Conservation (phyloP, 30 jellyfish, hydroid and myxozoan genomes). For the Cassiopea xamachana region DNA sequence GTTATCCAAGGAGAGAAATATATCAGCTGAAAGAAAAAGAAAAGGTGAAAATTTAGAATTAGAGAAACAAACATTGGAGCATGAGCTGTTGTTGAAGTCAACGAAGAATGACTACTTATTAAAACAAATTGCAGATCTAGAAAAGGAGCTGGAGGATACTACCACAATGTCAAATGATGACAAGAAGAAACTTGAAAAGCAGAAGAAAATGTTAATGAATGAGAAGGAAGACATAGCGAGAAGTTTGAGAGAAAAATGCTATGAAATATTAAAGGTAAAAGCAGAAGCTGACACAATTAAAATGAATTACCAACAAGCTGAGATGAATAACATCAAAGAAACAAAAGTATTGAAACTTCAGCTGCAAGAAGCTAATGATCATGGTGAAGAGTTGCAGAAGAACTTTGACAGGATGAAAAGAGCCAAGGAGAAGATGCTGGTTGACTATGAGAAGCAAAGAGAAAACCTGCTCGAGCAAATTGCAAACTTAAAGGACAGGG, state of each 20-base stretch:
- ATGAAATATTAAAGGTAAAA: conserved; percentile 3
- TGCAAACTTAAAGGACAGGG: neutral
- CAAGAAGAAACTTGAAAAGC: conserved; percentile 4
- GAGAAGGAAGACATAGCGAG: conserved; percentile 17
- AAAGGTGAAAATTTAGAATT: conserved; percentile 1
- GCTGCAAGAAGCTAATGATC: conserved; percentile 23
- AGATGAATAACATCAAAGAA: conserved; percentile 5
- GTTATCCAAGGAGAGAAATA: neutral
- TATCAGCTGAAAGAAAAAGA: neutral
- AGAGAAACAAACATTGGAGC: conserved; percentile 16
- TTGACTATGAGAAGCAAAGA: conserved; percentile 22
- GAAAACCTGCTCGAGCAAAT: conserved; percentile 8
- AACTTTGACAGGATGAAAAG: conserved; percentile 56
- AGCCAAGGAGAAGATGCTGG: conserved; percentile 36
- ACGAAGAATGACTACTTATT: neutral
- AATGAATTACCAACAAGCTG: neutral
- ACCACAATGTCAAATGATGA: neutral
- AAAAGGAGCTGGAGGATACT: neutral
- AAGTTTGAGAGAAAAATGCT: neutral
- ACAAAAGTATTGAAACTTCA: neutral
- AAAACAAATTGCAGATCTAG: neutral
- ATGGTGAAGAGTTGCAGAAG: conserved; percentile 24
- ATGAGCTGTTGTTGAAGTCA: conserved; percentile 2
- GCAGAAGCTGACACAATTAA: conserved; percentile 3
- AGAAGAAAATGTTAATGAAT: neutral